Base-by-base conservation (phyloP, 1,140 invertebrate species). In the Scaptomyza graminum region DNA sequence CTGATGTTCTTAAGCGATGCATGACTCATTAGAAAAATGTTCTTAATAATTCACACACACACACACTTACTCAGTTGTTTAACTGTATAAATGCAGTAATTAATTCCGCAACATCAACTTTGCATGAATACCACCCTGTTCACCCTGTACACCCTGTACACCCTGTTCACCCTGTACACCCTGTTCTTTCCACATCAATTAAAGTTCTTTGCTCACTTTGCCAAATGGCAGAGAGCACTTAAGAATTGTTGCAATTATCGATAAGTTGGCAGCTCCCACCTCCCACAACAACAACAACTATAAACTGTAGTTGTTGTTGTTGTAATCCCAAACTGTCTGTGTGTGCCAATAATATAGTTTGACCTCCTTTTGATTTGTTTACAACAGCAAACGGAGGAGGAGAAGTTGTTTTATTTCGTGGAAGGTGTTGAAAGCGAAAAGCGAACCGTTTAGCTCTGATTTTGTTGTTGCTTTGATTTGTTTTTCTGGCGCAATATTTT, bases 401-500 rank as follows among this genome's bases (percentile, higher is more conserved):
- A 46, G 41, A 12, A 39, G 18, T 62, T 65, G 54, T 51, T 76
- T 74, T n/a, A n/a, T n/a, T 80, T 66, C 47, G 71, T 77, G 52
- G 63, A 68, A 82, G 78, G 78, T 81, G 78, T 82, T 82, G 81
- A 81, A 82, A 77, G n/a, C n/a, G 74, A 81, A 81, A 82, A 81
- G 79, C 74, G 55, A 77, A 77, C 18, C 67, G 73, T 76, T 71
- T 76, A 81, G 70, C 56, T 69, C 56, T 69, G 8, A 56, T 55
- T 31, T 22, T 54, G 25, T 44, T 56, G 25, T 50, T 74, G 43
- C 39, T 25, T 66, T 78, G 54, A 57, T 65, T 63, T 63, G 67
- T n/a, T n/a, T n/a, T n/a, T n/a, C n/a, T 72, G 70, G 70, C 64
- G 64, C 64, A 73, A 73, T 67, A 61, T 80, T 79, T 81, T n/a